Evolutionary conservation across 2,888 invertebrate genomes (phyloP).

Genomic region (Diploptera punctata): DNA sequence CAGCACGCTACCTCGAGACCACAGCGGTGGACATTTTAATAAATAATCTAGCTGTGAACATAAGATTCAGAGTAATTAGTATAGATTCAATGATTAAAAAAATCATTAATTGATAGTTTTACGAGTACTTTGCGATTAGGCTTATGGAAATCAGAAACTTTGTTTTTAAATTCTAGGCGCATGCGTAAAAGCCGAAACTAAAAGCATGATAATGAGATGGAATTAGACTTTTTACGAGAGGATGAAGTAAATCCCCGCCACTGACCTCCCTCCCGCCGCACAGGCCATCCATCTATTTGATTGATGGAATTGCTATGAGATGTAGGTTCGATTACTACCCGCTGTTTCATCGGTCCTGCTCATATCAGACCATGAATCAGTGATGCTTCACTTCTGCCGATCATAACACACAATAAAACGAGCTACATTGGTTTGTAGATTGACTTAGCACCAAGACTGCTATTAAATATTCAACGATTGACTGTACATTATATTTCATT

Average conservation of each 20-base stretch:
- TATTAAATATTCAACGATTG: no score
- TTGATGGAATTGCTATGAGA: slow-evolving; percentile 21
- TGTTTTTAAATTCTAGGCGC: no score
- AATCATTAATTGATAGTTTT: no score
- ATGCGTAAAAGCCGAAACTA: no score
- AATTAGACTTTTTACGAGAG: background rate
- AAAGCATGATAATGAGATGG: slow-evolving; percentile 6
- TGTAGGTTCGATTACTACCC: slow-evolving; percentile 22
- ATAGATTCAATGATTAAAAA: no score
- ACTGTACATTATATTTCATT: no score
- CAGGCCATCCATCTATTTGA: background rate
- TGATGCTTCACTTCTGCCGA: slow-evolving; percentile 11
- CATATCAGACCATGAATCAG: slow-evolving; percentile 3
- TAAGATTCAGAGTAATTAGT: no score
- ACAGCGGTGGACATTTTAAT: no score
- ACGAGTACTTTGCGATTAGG: no score
- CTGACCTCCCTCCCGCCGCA: background rate
- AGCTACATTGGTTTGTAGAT: background rate
- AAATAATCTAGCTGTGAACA: no score
- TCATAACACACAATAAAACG: background rate
- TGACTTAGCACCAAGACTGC: background rate
- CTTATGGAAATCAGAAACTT: no score
- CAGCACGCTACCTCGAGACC: no score
- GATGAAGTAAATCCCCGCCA: background rate
- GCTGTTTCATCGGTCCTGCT: background rate